A percentile compares a stretch with the other conserved stretches of the same genome.
phyloP scores from a whole-genome alignment of 2,113 vertebrate genomes.

The Turdus rufiventris region DNA sequence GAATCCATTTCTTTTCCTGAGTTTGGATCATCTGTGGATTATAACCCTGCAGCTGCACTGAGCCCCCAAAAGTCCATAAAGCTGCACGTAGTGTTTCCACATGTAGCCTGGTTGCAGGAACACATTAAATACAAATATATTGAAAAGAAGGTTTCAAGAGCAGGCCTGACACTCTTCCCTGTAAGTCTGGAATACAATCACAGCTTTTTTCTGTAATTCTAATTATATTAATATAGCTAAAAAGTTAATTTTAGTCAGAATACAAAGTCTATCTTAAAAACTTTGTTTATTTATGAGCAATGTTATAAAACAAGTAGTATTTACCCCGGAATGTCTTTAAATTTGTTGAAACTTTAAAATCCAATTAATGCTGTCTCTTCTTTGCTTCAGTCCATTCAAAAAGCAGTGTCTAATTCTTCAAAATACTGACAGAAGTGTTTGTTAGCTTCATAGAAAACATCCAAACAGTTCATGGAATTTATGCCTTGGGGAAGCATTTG shows the following conservation, averaged over 20 bases:
- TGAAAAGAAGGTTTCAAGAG: not conserved
- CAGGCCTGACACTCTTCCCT: not conserved
- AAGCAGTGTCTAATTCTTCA: not conserved
- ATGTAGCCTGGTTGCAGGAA: not conserved
- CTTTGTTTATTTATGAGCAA: not conserved
- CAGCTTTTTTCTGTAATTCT: not conserved
- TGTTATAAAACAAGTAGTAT: not conserved
- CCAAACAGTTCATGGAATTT: constrained; percentile 46
- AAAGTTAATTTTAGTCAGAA: not conserved
- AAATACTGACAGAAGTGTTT: constrained; percentile 15
- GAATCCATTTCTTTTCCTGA: not conserved
- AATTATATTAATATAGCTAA: not conserved
- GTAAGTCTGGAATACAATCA: not conserved
- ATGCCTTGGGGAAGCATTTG: constrained; percentile 53
- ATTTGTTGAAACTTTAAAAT: constrained; percentile 1
- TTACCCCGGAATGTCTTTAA: not conserved
- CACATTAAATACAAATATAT: not conserved
- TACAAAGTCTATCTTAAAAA: not conserved
- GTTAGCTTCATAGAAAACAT: constrained; percentile 41
- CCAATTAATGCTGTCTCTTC: not conserved
- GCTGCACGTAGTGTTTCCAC: not conserved
- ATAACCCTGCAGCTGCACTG: not conserved
- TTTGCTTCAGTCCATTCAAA: not conserved
- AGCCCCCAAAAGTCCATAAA: not conserved
- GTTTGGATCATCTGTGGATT: not conserved